Base-by-base conservation (phyloP, 2,113 vertebrate genomes). In the Delphinapterus leucas region DNA sequence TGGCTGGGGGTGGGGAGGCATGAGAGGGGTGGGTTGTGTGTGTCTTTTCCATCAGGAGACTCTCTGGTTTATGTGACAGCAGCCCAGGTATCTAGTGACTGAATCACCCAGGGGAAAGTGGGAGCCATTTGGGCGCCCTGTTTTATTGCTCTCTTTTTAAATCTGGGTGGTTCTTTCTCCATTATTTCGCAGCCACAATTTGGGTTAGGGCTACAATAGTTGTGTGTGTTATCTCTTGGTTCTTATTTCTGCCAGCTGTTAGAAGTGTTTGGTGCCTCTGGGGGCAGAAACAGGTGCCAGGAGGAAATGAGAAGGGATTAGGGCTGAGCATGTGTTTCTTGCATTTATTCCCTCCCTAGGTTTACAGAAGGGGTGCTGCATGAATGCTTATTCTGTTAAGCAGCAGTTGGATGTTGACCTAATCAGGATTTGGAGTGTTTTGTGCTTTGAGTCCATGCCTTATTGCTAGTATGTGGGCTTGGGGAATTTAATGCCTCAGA, bases 291-390 rank as follows among this genome's bases (percentile, higher is more conserved):
- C 97, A 93, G 95, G 96, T 97, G 96, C 87, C 87, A 96, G 94
- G 83, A 96, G 97, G 97, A 96, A 96, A 96, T 93, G 89, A 97
- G 95, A 93, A 97, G 84, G 90, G 95, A 96, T 97, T 95, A 96
- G 49, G 71, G 26, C 65, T n/a, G 47, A 92, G 71, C 86, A 83
- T 93, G 47, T 90, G 93, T 97, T 97, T 92, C 87, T 97, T 88
- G 68, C 14, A 31, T 96, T 92, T 88, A 76, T 92, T 86, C 36
- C 60, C 93, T 96, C 53, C 44, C 6, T 81, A 61, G 70, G 71
- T 84, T 97, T 93, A 33, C 65, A 93, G 96, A 89, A 81, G 58
- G 63, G 68, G 41, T 21, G 15, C 47, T 25, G 49, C 68, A 47
- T 90, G 84, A 92, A 55, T 84, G 53, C 65, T 53, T 63, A 53